Conservation (phyloP, 2,797 vertebrate species). For the Champsocephalus gunnari region DNA sequence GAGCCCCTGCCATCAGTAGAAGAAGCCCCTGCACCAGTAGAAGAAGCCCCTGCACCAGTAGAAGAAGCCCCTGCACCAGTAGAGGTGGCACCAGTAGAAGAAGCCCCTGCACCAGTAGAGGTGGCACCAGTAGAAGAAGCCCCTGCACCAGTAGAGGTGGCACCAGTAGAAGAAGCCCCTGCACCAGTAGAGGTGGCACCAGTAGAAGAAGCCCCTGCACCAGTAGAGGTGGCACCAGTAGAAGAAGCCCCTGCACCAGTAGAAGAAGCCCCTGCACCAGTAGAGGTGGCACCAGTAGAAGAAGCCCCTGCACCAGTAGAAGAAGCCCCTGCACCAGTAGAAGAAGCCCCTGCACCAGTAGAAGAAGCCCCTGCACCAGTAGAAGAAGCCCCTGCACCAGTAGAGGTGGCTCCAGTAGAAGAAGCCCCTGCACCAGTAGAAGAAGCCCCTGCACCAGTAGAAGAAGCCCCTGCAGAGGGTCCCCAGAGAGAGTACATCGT, state of each 20-base stretch:
- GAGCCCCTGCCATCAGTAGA: constrained; percentile 15
- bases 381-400: constrained; percentile 9
- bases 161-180: background rate
- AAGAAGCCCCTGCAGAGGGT: constrained; percentile 43
- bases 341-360: background rate
- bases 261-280: background rate
- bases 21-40: constrained; percentile 5
- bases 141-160: constrained; percentile 3
- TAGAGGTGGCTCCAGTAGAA: background rate
- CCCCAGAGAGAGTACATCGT: constrained; percentile 78
- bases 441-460: constrained; percentile 4
- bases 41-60: background rate
- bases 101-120: background rate
- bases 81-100: background rate
- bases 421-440: background rate
- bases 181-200: background rate
- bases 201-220: constrained; percentile 2
- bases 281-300: background rate
- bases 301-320: background rate
- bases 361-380: background rate
- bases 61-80: constrained; percentile 13
- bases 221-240: background rate
- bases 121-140: constrained; percentile 17
- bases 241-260: constrained; percentile 11
- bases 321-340: background rate